Conservation (phyloP, 2,888 invertebrate species). For the Lasioglossum vierecki region DNA sequence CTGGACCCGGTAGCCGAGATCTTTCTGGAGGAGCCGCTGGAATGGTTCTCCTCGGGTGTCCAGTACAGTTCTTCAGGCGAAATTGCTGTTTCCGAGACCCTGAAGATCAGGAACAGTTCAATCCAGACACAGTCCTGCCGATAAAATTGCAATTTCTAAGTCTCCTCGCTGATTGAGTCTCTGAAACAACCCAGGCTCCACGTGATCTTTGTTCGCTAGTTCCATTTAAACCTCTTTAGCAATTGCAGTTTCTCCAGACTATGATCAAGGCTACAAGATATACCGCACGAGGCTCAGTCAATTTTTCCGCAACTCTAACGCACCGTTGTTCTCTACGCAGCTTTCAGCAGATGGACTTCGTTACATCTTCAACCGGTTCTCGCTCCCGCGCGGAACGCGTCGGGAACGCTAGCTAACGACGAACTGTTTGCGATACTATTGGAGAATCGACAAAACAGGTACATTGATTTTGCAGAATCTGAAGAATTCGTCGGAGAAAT, state of each 20-base stretch:
- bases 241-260: background rate
- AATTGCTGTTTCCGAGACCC: background rate
- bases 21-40: constrained; percentile 18
- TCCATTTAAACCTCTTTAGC: background rate
- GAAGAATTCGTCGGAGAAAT: background rate
- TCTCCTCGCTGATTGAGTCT: background rate
- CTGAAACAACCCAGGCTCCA: background rate
- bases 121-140: background rate
- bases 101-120: background rate
- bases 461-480: background rate
- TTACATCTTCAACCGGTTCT: constrained; percentile 31
- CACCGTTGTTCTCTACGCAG: background rate
- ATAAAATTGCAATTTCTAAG: background rate
- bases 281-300: background rate
- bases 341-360: constrained; percentile 16
- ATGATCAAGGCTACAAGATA: constrained; percentile 34
- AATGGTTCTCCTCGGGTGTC: background rate
- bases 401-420: background rate
- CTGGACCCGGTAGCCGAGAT: constrained; percentile 39
- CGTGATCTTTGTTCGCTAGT: too few relatives aligned
- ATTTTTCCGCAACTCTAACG: background rate
- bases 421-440: background rate
- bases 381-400: background rate
- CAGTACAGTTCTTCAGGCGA: background rate
- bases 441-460: background rate